Base-by-base conservation (phyloP, 2,888 invertebrate genomes). In the Perdita meconis region DNA sequence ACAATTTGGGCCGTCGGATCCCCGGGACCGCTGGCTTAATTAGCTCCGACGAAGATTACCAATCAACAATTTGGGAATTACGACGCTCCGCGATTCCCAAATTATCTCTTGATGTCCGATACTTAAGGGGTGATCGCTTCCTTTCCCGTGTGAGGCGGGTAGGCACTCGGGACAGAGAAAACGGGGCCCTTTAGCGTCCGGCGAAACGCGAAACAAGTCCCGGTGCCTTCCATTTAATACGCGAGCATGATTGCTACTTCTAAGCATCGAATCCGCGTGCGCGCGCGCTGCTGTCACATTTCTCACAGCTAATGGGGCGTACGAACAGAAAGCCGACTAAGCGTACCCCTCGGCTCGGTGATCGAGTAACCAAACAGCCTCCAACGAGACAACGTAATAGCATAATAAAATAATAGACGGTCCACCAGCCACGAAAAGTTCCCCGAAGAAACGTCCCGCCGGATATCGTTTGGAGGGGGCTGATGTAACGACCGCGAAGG, bases 31-130 rank as follows among this genome's bases (percentile, higher is more conserved):
- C 56, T 70, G 75, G 78, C 81, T 86, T 86, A 86, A 86, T 86
- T 85, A 86, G 85, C 77, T 75, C 73, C 79, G 64, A 36, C 38
- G 30, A 34, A 79, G 75, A 84, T 84, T 85, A 83, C 78, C 76
- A 81, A 80, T 83, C 83, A 72, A 68, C 65, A 63, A 83, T 84
- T 71, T 56, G 30, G 70, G 67, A 74, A 82, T 84, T 77, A 78
- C 69, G 57, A 56, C 50, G 51, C 69, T 53, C 71, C 44, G 53
- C 65, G 53, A 82, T 77, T 78, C 73, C 40, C 30, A 60, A 81
- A 79, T 67, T 60, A 44, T 42, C 44, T 47, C 44, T 59, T 22
- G 47, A 65, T 76, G 38, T 55, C 26, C 53, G 22, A 59, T 38
- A 42, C 50, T 79, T 72, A 65, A 34, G 16, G n/a, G 55, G 55